A percentile compares a stretch with the other conserved stretches of the same genome.
These are phyloP conservation scores for Diogma glabrata DNA, from an alignment of 2,888 invertebrate species.

Conservation along the genomic window DNA sequence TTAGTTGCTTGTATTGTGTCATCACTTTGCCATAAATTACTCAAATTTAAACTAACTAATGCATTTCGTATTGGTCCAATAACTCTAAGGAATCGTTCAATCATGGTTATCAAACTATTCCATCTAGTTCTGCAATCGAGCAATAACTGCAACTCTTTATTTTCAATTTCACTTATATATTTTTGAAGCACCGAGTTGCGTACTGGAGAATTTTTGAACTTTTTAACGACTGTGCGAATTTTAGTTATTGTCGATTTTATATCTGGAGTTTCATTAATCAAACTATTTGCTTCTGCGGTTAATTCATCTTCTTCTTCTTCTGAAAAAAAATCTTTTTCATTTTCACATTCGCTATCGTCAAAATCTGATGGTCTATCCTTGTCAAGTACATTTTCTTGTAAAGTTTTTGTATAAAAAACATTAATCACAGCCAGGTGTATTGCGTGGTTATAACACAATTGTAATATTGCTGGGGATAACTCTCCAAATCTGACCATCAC, in stretches of 20 bases:
- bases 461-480: not conserved
- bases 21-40: not conserved
- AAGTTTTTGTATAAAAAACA: not conserved
- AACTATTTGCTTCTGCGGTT: too few species aligned
- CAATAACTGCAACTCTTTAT: not conserved
- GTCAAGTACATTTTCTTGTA: not conserved
- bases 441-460: slow-evolving; percentile 3
- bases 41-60: slow-evolving; percentile 4
- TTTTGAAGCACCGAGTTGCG: not conserved
- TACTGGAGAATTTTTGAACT: not conserved
- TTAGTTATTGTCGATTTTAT: not conserved
- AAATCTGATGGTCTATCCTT: not conserved
- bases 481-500: not conserved
- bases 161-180: not conserved
- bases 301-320: too few species aligned
- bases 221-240: not conserved
- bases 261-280: not conserved
- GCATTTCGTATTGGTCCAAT: slow-evolving; percentile 9
- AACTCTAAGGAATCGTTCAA: slow-evolving; percentile 5
- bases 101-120: slow-evolving; percentile 7
- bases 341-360: too few species aligned
- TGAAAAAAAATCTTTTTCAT: too few species aligned
- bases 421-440: slow-evolving; percentile 2
- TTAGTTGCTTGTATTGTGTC: not conserved
- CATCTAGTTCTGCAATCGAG: slow-evolving; percentile 5